A percentile compares a stretch with the other conserved stretches of the same genome.
phyloP scores from a whole-genome alignment of 1,140 invertebrate genomes.

The Drosophila carrolli region DNA sequence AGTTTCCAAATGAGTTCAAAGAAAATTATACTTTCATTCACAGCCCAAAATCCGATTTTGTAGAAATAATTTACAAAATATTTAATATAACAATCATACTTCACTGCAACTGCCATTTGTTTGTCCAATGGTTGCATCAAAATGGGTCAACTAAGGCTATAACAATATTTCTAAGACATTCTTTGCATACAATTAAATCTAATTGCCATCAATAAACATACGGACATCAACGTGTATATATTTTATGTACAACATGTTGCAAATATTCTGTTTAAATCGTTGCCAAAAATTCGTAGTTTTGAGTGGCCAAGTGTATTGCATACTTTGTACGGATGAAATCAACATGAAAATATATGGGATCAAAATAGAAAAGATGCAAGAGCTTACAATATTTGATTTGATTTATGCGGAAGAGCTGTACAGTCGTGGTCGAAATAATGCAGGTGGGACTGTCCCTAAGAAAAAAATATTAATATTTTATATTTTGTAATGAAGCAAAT shows the following conservation, averaged over 20 bases:
- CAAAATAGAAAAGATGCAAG: background rate
- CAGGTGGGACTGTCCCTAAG: too few relatives aligned
- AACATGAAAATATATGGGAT: conserved; percentile 18
- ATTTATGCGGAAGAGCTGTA: conserved; percentile 34
- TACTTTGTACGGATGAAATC: conserved; percentile 24
- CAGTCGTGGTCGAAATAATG: background rate
- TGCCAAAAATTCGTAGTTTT: conserved; percentile 58
- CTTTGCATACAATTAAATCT: conserved; percentile 14
- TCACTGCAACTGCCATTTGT: conserved; percentile 29
- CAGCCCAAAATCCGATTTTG: conserved; percentile 32
- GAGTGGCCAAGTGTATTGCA: conserved; percentile 27
- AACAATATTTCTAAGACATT: conserved; percentile 11
- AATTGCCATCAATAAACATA: conserved; percentile 16
- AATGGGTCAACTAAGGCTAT: conserved; percentile 15
- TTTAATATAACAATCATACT: conserved; percentile 3
- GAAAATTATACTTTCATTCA: conserved; percentile 24
- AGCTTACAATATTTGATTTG: conserved; percentile 44
- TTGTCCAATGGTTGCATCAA: conserved; percentile 25
- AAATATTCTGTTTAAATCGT: conserved; percentile 35
- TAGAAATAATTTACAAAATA: conserved; percentile 13
- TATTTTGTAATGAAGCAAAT: too few relatives aligned
- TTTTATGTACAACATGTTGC: conserved; percentile 13
- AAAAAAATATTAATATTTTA: too few relatives aligned
- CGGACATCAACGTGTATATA: conserved; percentile 10
- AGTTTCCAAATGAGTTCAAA: conserved; percentile 3